Percentiles rank a stretch among this genome's conserved stretches.
Evolutionary conservation across 2,113 vertebrate genomes (phyloP).

Genomic region (Eidolon helvum): DNA sequence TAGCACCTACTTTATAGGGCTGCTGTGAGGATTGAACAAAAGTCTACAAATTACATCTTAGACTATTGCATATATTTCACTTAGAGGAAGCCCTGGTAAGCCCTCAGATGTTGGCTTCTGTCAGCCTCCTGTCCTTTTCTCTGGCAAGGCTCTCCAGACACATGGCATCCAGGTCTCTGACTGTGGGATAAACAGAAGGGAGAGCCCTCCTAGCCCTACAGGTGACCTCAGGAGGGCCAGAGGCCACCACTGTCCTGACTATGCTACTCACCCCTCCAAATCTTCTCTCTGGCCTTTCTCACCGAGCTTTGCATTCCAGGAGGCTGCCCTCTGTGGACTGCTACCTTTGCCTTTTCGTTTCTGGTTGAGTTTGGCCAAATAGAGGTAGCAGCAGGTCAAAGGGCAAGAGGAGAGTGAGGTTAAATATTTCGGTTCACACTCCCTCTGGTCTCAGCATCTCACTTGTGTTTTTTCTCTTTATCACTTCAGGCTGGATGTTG

Average conservation of each 20-base stretch:
- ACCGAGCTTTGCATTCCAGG: neutral
- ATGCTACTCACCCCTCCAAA: no score
- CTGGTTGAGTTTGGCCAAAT: neutral
- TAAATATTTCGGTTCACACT: rapidly evolving
- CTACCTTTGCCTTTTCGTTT: neutral
- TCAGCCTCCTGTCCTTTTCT: neutral
- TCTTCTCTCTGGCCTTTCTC: neutral
- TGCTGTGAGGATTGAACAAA: neutral
- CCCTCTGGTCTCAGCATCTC: neutral
- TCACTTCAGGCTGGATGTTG: neutral
- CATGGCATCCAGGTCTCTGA: neutral
- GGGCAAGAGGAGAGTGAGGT: neutral
- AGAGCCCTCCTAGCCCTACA: neutral
- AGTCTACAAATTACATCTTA: no score
- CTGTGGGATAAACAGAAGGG: neutral
- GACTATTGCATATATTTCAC: neutral
- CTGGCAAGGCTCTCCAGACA: neutral
- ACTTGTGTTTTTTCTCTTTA: neutral
- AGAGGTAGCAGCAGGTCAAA: neutral
- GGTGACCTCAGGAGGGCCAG: rapidly evolving
- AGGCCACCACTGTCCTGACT: rapidly evolving
- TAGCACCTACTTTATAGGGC: neutral
- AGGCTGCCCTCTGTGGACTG: neutral
- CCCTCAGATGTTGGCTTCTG: neutral
- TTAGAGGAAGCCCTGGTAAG: neutral